Conservation (phyloP, 2,113 vertebrate species). For the Sterna hirundo region DNA sequence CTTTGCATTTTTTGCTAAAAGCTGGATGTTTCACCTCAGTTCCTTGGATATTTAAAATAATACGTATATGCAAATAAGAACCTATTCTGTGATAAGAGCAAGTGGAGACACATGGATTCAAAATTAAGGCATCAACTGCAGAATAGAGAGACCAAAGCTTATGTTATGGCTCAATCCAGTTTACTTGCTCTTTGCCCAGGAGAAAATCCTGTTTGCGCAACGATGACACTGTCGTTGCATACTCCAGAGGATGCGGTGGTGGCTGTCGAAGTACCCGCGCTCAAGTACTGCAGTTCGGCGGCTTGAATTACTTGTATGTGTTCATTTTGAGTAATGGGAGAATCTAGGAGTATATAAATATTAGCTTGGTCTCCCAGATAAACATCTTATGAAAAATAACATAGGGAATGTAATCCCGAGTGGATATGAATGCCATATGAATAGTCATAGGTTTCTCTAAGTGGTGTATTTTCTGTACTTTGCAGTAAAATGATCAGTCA, state of each 20-base stretch:
- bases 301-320: not conserved
- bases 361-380: not conserved
- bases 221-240: not conserved
- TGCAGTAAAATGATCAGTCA: not conserved
- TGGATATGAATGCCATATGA: not conserved
- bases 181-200: not conserved
- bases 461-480: not conserved
- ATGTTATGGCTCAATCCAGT: not conserved
- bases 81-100: not conserved
- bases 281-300: not conserved
- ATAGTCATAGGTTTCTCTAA: not conserved
- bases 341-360: not conserved
- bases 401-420: not conserved
- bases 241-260: not conserved
- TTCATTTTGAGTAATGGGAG: not conserved
- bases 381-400: not conserved
- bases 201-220: not conserved
- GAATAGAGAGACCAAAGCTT: not conserved
- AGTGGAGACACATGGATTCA: not conserved
- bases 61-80: not conserved
- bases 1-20: not conserved
- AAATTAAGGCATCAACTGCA: not conserved
- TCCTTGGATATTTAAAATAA: not conserved
- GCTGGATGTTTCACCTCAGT: not conserved
- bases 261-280: not conserved